phyloP scores from a whole-genome alignment of 2,113 vertebrate genomes.

The Hydrolagus affinis region DNA sequence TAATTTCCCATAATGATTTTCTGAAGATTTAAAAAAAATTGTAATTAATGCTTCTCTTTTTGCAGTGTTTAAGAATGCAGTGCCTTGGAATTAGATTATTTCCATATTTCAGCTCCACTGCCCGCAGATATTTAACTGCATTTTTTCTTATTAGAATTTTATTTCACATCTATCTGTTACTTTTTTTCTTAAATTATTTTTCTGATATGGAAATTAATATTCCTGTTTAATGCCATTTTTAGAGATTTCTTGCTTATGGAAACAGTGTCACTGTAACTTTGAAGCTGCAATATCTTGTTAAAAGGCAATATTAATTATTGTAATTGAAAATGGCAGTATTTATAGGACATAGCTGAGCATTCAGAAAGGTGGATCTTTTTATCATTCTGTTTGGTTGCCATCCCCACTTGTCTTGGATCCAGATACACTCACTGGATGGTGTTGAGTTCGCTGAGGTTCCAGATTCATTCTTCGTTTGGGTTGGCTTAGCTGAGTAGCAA shows the following conservation, averaged over 20 bases:
- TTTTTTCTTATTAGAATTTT: background rate
- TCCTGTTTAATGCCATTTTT: background rate
- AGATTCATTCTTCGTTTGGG: too few species aligned
- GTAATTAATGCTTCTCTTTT: background rate
- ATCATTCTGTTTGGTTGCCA: too few species aligned
- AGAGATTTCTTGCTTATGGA: background rate
- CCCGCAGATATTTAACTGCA: background rate
- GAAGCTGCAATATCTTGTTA: background rate
- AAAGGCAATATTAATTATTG: background rate
- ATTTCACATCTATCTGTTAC: too few species aligned
- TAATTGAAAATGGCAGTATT: background rate
- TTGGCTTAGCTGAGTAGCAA: too few species aligned
- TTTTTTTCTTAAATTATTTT: background rate
- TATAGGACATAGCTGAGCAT: background rate
- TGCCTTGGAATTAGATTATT: background rate
- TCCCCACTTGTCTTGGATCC: too few species aligned
- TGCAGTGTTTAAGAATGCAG: background rate
- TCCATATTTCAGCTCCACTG: background rate
- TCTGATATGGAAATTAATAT: background rate
- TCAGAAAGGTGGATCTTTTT: too few species aligned
- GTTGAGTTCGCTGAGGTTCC: too few species aligned
- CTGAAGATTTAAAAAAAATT: background rate
- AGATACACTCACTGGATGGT: too few species aligned
- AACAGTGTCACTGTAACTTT: background rate
- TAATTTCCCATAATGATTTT: background rate